Evolutionary conservation across 2,888 invertebrate species (phyloP).

Genomic region (Panopea generosa): DNA sequence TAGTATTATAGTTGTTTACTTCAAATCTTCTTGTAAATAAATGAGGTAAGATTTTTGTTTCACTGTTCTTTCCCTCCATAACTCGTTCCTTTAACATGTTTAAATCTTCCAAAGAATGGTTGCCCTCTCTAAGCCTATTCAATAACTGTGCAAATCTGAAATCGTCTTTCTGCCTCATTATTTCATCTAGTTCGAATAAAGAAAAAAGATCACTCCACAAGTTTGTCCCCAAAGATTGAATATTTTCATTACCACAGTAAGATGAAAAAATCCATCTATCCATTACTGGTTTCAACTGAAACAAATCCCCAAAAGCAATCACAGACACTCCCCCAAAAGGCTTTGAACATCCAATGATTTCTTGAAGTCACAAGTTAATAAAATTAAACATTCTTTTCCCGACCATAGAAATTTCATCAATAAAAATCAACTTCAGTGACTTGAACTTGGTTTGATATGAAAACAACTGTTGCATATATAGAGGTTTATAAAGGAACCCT

Average conservation of each 20-base stretch:
- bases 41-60: too few species aligned
- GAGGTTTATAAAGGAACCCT: slow-evolving; percentile 42
- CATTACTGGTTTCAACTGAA: slow-evolving; percentile 28
- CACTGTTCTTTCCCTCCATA: too few species aligned
- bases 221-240: background rate
- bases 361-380: slow-evolving; percentile 47
- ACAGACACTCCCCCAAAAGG: slow-evolving; percentile 59
- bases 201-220: slow-evolving; percentile 7
- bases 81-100: too few species aligned
- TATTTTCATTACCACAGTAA: too few species aligned
- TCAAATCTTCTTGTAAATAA: slow-evolving; percentile 36
- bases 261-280: slow-evolving; percentile 18
- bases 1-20: slow-evolving; percentile 30
- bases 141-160: slow-evolving; percentile 47
- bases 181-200: slow-evolving; percentile 24
- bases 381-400: slow-evolving; percentile 56
- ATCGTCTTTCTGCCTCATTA: slow-evolving; percentile 61
- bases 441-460: slow-evolving; percentile 21
- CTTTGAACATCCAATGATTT: slow-evolving; percentile 37
- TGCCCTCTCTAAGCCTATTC: slow-evolving; percentile 53
- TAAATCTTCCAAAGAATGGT: slow-evolving; percentile 34
- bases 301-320: slow-evolving; percentile 46
- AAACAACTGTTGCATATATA: slow-evolving; percentile 38
- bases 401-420: slow-evolving; percentile 66
- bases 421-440: slow-evolving; percentile 42